These are phyloP conservation scores for Dipodomys ordii DNA, from an alignment of 2,113 vertebrate genomes.

Conservation along the genomic window DNA sequence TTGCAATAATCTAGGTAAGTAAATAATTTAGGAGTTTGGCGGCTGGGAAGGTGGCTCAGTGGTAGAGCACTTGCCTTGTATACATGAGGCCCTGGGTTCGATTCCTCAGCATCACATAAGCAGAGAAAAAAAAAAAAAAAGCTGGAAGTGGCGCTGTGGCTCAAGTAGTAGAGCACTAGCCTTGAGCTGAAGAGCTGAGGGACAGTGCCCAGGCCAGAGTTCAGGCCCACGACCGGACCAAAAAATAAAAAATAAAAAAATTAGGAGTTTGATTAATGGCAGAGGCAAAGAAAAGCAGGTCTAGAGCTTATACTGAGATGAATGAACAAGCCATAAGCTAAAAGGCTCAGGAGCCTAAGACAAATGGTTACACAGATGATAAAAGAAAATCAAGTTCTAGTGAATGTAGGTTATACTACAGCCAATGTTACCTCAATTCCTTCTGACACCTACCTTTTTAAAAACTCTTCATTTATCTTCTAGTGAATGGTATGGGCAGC, in stretches of 20 bases:
- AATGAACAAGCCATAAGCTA: neutral
- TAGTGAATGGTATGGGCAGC: neutral
- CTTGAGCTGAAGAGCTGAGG: too few species aligned
- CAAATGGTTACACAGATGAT: neutral
- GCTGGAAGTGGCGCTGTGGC: too few species aligned
- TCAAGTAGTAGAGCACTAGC: too few species aligned
- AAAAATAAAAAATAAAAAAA: too few species aligned
- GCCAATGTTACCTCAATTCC: neutral
- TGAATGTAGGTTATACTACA: accelerated
- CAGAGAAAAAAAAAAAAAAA: too few species aligned
- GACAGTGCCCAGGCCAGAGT: too few species aligned
- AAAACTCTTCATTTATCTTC: neutral
- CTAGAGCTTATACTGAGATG: neutral
- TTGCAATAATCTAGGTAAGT: neutral
- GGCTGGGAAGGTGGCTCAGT: too few species aligned
- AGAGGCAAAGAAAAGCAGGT: neutral
- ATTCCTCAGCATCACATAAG: too few species aligned
- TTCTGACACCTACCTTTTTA: neutral
- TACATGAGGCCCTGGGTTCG: too few species aligned
- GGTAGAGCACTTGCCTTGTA: too few species aligned
- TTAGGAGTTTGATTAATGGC: neutral
- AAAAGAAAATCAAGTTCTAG: neutral
- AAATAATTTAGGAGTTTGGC: slow-evolving; percentile 7
- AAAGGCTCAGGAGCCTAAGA: neutral
- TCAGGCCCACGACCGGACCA: too few species aligned